These are phyloP conservation scores for Trinectes maculatus DNA, from an alignment of 2,113 vertebrate genomes.

Conservation along the genomic window DNA sequence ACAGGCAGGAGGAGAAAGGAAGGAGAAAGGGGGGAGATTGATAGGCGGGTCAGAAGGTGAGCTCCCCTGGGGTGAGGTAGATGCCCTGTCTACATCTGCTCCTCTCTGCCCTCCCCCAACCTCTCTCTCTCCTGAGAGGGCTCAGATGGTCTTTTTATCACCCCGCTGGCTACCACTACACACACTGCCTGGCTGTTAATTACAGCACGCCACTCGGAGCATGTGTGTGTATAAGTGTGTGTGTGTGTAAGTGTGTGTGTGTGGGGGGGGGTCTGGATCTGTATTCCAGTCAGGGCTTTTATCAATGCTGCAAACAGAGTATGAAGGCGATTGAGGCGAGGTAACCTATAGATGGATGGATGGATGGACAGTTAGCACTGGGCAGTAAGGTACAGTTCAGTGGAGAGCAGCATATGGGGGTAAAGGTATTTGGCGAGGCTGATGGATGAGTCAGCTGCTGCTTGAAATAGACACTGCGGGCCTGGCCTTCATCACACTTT, in stretches of 20 bases:
- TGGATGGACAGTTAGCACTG: slow-evolving; percentile 4
- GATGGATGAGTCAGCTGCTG: slow-evolving; percentile 73
- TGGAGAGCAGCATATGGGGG: slow-evolving; percentile 45
- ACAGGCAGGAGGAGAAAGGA: slow-evolving; percentile 49
- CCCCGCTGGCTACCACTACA: slow-evolving; percentile 59
- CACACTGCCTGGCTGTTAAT: slow-evolving; percentile 72
- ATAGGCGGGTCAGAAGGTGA: slow-evolving; percentile 67
- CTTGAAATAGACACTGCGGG: slow-evolving; percentile 78
- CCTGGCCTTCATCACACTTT: slow-evolving; percentile 75
- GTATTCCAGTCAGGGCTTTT: slow-evolving; percentile 53
- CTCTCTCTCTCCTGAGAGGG: slow-evolving; percentile 62
- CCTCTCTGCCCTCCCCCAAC: slow-evolving; percentile 46
- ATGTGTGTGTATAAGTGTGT: slow-evolving; percentile 2
- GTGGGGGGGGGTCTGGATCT: slow-evolving; percentile 17
- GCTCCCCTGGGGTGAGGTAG: slow-evolving; percentile 58
- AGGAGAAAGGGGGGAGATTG: slow-evolving; percentile 43
- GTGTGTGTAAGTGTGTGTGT: slow-evolving; percentile 6
- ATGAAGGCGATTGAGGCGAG: slow-evolving; percentile 33
- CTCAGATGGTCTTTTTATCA: slow-evolving; percentile 80
- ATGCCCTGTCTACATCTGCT: slow-evolving; percentile 71
- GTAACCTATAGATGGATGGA: not conserved
- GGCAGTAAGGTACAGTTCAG: slow-evolving; percentile 53
- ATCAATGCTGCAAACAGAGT: slow-evolving; percentile 49
- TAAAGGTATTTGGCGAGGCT: slow-evolving; percentile 67
- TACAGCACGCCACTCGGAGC: slow-evolving; percentile 47